Percentiles rank a stretch among this genome's conserved stretches.
phyloP scores from a whole-genome alignment of 2,797 vertebrate genomes.

The Notolabrus celidotus region DNA sequence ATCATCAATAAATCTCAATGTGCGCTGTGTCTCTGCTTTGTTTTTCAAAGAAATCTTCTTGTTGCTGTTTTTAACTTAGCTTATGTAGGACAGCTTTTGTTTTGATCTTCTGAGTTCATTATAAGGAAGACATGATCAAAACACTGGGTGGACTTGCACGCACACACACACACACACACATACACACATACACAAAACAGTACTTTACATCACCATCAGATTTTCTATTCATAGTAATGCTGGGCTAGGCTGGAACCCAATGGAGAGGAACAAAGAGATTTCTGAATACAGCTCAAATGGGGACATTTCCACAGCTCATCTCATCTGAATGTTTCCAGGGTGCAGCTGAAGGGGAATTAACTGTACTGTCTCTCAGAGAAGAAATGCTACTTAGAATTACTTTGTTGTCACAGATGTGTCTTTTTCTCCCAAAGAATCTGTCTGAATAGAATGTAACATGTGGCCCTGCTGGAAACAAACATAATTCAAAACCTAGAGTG shows the following conservation, averaged over 20 bases:
- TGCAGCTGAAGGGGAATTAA: conserved; percentile 66
- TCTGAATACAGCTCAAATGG: conserved; percentile 68
- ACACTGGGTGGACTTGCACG: not conserved
- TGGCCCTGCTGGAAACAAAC: conserved; percentile 14
- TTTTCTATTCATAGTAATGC: conserved; percentile 69
- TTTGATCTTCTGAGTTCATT: conserved; percentile 47
- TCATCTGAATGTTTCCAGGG: conserved; percentile 54
- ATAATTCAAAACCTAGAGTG: conserved; percentile 6
- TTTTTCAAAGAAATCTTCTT: not conserved
- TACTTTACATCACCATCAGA: conserved; percentile 54
- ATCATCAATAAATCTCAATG: not conserved
- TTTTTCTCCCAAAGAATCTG: not conserved
- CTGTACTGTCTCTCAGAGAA: conserved; percentile 48
- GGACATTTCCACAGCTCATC: conserved; percentile 66
- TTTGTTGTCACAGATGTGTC: conserved; percentile 40
- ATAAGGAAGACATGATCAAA: conserved; percentile 41
- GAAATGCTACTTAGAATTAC: conserved; percentile 35
- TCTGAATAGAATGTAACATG: conserved; percentile 29
- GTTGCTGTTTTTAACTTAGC: conserved; percentile 42
- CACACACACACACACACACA: not conserved
- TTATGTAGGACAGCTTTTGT: conserved; percentile 49
- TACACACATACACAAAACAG: conserved; percentile 11
- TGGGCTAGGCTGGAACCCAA: conserved; percentile 58
- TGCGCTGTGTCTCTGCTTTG: not conserved
- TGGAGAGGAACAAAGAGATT: conserved; percentile 71